Base-by-base conservation (phyloP, 2,888 invertebrate species). In the Drosophila ustulata region DNA sequence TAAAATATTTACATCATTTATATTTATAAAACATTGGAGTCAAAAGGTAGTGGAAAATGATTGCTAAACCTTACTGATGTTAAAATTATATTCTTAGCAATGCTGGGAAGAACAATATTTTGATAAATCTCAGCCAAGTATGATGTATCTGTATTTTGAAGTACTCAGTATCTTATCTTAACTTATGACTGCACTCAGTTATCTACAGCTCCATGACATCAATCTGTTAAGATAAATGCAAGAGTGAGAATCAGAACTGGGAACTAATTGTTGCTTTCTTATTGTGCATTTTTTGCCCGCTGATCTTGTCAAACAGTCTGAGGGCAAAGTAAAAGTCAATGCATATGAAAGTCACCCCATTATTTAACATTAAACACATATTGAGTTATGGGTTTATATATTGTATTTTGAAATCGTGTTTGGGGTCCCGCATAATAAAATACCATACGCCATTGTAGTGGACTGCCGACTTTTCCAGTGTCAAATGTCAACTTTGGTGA, bases 281-380 rank as follows among this genome's bases (percentile, higher is more conserved):
- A 8, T 47, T 55, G 7, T 39, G 30, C 25, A 46, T 8, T 5
- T 7, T 18, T 11, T 30, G 1, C 5, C 30, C 2, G 37, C 46
- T 32, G 51, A 11, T 32, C 13, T 61, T 8, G 49, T 78, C 49
- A 75, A 81, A 75, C 71, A 56, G 59, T 67, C 71, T 47, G 59
- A 57, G 85, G 65, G 59, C 80, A 67, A 63, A 83, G 83, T 80
- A 71, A 68, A 84, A 84, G 86, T 86, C 84, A 83, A 86, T 84
- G 86, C 78, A 82, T 83, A 86, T 84, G 86, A 80, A 71, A 84
- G 65, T 56, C 80, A 57, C 70, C 68, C 59, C 55, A 70, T 76
- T 78, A 71, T 66, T 73, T 67, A 65, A 72, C 66, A 69, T 59
- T 51, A 53, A 62, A 53, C 37, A 55, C 37, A 28, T 13, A n/a